Evolutionary conservation across 2,113 vertebrate species (phyloP), one percentile per base, ranked within the genome.

Genomic region (Dasyornis broadbenti): DNA sequence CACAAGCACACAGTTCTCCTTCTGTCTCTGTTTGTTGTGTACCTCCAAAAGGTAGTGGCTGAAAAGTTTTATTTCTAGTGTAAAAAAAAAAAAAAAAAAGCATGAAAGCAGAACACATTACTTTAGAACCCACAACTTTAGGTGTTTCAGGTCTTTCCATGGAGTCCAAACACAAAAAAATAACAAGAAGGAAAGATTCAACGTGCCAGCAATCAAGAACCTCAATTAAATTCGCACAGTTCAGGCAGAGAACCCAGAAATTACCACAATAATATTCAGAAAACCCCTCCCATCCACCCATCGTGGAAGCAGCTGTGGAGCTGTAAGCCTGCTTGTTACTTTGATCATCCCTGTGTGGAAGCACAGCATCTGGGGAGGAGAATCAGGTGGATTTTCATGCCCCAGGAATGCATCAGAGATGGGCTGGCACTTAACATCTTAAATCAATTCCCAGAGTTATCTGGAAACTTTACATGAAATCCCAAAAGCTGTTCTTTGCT

Each of bases 381-480:
- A 61, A 75, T 52, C 80, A 70, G 82, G 60, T 80, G 56, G 40
- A 81, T 93, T 90, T 94, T 66, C 50, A n/a, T 73, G 63, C 61
- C 72, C 37, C 44, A 72, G 70, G 85, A 66, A 83, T 30, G 77
- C 14, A 65, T 77, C 71, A 86, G 47, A 70, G 56, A 88, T 26
- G 40, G 75, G 89, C 70, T 92, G 71, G 70, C 52, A 90, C 71
- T 80, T 71, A 50, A 75, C 37, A 82, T 86, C 83, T 82, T 61
- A 88, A 88, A 91, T 89, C 28, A 89, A 82, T 92, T 92, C 95
- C 75, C 81, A 92, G 59, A 88, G 85, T 81, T 86, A 54, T n/a
- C 45, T 0, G 0, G 71, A 86, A 95, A 82, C 42, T 82, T 89
- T 12, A 52, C 17, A 56, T 23, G 42, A 92, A 96, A 82, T 94